Conservation (phyloP, 2,888 invertebrate genomes). For the Dorcus hopei region DNA sequence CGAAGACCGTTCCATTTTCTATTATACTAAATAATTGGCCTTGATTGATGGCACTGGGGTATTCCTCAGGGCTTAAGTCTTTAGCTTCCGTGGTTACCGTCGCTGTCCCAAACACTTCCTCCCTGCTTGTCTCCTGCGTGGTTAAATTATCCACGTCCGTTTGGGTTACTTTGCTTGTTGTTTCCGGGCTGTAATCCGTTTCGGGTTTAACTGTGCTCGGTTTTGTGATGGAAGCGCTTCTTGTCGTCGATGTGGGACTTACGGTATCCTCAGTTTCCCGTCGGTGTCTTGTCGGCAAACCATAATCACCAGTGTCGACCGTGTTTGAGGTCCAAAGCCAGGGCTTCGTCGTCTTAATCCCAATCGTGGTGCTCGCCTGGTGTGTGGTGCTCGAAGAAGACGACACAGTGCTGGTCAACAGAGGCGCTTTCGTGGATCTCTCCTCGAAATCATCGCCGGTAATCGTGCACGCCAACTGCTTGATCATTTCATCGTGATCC, state of each 20-base stretch:
- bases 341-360: constrained; percentile 37
- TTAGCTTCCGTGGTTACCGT: constrained; percentile 26
- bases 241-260: constrained; percentile 17
- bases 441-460: constrained; percentile 47
- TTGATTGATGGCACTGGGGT: constrained; percentile 46
- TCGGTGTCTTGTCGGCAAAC: constrained; percentile 45
- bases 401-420: constrained; percentile 15
- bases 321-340: constrained; percentile 48
- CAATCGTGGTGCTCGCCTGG: constrained; percentile 32
- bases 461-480: constrained; percentile 58
- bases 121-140: constrained; percentile 22
- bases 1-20: constrained; percentile 48
- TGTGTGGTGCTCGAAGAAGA: constrained; percentile 21
- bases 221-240: not conserved
- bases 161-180: not conserved
- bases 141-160: not conserved
- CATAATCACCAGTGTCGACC: constrained; percentile 42
- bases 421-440: constrained; percentile 31
- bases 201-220: not conserved
- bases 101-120: constrained; percentile 21
- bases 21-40: constrained; percentile 49
- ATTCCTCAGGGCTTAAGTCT: constrained; percentile 34
- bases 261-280: constrained; percentile 47
- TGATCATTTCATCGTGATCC: constrained; percentile 62
- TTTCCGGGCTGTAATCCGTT: not conserved